Conservation (phyloP, 1,140 invertebrate genomes). For the Drosophila oshimai region DNA sequence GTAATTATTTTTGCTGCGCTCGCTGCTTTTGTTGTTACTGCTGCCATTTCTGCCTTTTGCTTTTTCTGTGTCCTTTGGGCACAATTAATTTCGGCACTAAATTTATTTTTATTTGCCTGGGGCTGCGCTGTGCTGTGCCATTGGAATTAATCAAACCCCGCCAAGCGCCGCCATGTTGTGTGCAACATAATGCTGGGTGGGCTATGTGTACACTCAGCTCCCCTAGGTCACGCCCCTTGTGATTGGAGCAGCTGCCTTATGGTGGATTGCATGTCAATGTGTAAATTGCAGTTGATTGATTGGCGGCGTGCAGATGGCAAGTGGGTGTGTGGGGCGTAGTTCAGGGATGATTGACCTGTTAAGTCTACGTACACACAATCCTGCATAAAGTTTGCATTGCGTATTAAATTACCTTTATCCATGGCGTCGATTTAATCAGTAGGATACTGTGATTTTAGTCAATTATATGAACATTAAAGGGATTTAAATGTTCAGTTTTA, state of each 20-base stretch:
- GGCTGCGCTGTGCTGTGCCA: conserved; percentile 18
- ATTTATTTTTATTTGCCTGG: conserved; percentile 54
- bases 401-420: background rate
- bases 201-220: background rate
- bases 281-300: conserved; percentile 49
- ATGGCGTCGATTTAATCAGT: conserved; percentile 9
- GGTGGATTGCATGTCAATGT: conserved; percentile 41
- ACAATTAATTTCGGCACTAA: conserved; percentile 73
- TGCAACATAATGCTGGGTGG: conserved; percentile 28
- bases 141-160: conserved; percentile 72
- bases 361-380: background rate
- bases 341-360: conserved; percentile 28
- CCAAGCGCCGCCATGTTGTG: conserved; percentile 11
- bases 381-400: background rate
- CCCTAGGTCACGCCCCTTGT: conserved; percentile 19
- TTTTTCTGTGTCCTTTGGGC: conserved; percentile 53
- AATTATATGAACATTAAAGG: too few relatives aligned
- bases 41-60: conserved; percentile 6
- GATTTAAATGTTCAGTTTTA: too few relatives aligned
- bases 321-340: background rate
- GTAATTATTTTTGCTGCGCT: conserved; percentile 60
- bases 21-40: conserved; percentile 24
- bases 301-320: conserved; percentile 6
- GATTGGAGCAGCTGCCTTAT: conserved; percentile 22
- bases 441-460: background rate